A percentile compares a stretch with the other conserved stretches of the same genome.
These are phyloP conservation scores for Cordilura impudica DNA, from an alignment of 2,888 invertebrate species.

Conservation along the genomic window DNA sequence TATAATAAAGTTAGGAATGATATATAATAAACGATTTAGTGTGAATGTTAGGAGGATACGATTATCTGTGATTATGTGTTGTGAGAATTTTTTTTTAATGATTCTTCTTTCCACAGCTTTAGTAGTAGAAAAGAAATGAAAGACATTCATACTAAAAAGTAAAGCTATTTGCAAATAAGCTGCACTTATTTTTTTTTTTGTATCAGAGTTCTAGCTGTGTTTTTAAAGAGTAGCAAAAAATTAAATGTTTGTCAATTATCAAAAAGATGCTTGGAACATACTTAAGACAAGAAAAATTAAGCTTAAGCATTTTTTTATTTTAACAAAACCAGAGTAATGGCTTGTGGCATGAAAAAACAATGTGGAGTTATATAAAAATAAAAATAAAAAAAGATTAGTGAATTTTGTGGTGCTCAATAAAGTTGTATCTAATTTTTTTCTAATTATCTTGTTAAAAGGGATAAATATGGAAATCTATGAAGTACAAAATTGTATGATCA, in stretches of 20 bases:
- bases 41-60: conserved; percentile 14
- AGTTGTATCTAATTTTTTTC: too few species aligned
- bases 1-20: conserved; percentile 16
- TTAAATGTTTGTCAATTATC: conserved; percentile 51
- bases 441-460: too few species aligned
- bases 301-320: conserved; percentile 54
- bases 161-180: conserved; percentile 60
- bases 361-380: neutral
- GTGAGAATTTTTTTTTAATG: conserved; percentile 42
- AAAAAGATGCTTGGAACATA: conserved; percentile 50
- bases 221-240: conserved; percentile 64
- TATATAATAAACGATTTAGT: conserved; percentile 22
- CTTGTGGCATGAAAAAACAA: conserved; percentile 6
- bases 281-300: conserved; percentile 44
- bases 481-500: too few species aligned
- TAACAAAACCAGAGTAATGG: conserved; percentile 30
- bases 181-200: conserved; percentile 48
- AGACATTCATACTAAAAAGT: conserved; percentile 56
- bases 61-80: conserved; percentile 39
- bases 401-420: neutral
- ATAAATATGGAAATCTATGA: too few species aligned
- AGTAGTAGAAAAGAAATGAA: conserved; percentile 53
- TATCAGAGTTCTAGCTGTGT: conserved; percentile 57
- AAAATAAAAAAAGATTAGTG: neutral
- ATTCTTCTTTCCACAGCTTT: conserved; percentile 58